Conservation (phyloP, 1,140 invertebrate species). For the Camponotus pennsylvanicus region DNA sequence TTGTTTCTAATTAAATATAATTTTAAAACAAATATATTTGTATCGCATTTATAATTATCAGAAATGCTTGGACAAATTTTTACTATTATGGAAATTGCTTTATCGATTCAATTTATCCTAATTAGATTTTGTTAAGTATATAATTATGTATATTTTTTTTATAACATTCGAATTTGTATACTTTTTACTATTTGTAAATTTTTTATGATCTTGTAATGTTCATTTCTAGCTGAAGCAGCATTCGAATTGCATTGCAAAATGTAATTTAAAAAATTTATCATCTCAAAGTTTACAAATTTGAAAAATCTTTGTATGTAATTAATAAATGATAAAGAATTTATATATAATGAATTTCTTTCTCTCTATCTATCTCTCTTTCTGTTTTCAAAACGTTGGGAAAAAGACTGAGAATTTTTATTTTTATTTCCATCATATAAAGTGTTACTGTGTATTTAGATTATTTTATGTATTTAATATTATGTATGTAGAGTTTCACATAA, state of each 20-base stretch:
- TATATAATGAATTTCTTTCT: neutral
- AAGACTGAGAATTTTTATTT: too few species aligned
- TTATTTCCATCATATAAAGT: neutral
- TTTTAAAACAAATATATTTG: neutral
- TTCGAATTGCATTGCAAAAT: neutral
- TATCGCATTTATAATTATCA: conserved; percentile 14
- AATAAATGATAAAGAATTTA: neutral
- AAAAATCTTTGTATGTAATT: conserved; percentile 10
- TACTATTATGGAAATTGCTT: conserved; percentile 3
- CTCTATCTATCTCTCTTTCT: neutral
- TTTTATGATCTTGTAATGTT: neutral
- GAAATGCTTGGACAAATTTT: conserved; percentile 2
- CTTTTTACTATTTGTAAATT: conserved; percentile 1
- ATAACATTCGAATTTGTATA: conserved; percentile 14
- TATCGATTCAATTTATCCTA: neutral
- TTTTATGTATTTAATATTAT: neutral
- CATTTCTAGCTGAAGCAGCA: neutral
- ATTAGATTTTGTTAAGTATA: neutral
- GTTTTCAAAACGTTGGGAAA: too few species aligned
- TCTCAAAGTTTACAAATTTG: neutral
- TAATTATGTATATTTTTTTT: neutral
- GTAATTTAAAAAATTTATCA: conserved; percentile 4
- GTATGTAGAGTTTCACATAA: neutral
- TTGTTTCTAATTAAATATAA: neutral
- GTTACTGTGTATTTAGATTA: neutral